phyloP scores from a whole-genome alignment of 2,888 invertebrate genomes.

The Graphium colonna region DNA sequence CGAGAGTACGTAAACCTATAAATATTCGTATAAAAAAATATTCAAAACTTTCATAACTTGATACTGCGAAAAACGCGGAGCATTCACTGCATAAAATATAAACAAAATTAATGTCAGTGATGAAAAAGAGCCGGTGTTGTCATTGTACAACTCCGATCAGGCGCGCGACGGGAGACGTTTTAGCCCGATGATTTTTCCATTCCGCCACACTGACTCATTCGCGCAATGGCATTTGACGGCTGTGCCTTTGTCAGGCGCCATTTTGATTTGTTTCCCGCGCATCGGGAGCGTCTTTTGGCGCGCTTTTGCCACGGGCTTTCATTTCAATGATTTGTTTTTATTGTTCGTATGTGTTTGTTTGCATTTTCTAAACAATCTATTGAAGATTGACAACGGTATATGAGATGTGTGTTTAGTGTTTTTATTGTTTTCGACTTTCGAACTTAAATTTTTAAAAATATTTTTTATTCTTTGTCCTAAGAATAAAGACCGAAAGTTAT shows the following conservation, averaged over 20 bases:
- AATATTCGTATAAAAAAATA: too few species aligned
- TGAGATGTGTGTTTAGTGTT: not conserved
- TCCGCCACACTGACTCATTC: conserved; percentile 72
- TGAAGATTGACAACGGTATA: not conserved
- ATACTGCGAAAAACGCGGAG: too few species aligned
- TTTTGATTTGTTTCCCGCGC: conserved; percentile 60
- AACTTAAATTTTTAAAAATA: too few species aligned
- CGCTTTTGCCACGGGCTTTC: conserved; percentile 18
- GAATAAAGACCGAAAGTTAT: too few species aligned
- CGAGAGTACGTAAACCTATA: too few species aligned
- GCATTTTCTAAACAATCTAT: not conserved
- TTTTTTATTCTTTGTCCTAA: too few species aligned
- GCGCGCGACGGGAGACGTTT: conserved; percentile 58
- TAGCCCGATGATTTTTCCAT: conserved; percentile 72
- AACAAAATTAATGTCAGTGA: too few species aligned
- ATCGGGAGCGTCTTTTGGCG: conserved; percentile 40
- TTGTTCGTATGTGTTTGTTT: conserved; percentile 9
- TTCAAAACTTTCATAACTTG: too few species aligned
- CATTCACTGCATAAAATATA: too few species aligned
- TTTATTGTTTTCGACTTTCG: not conserved
- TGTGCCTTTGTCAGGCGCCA: conserved; percentile 64
- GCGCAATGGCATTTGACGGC: conserved; percentile 76
- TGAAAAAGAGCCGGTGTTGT: not conserved
- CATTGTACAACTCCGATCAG: conserved; percentile 26
- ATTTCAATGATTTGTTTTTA: conserved; percentile 23